Evolutionary conservation across 2,888 invertebrate genomes (phyloP).

Genomic region (Odontomyia ornata): DNA sequence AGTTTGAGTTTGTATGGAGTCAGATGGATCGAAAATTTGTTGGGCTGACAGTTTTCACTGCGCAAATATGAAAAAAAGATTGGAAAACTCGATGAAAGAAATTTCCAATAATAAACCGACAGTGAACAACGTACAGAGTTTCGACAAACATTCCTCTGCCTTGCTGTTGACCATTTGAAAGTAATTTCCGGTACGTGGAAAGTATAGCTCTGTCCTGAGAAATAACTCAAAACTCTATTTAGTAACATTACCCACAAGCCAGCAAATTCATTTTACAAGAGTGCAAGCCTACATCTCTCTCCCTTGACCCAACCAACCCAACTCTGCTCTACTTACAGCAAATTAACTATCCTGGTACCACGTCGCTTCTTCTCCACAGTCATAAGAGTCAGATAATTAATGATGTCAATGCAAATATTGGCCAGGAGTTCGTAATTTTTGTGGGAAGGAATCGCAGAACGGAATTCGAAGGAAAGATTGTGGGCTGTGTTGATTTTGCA

Average conservation of each 20-base stretch:
- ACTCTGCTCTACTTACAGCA: background rate
- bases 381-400: conserved; percentile 45
- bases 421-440: conserved; percentile 21
- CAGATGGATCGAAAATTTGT: background rate
- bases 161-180: too few relatives aligned
- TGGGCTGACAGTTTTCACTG: conserved; percentile 44
- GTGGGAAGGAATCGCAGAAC: background rate
- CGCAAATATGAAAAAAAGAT: conserved; percentile 28
- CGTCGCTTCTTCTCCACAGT: background rate
- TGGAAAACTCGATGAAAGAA: conserved; percentile 10
- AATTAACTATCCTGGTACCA: conserved; percentile 1
- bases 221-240: background rate
- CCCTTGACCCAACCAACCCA: conserved; percentile 12
- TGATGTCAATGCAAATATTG: conserved; percentile 51
- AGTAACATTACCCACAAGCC: too few relatives aligned
- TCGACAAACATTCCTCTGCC: too few relatives aligned
- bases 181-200: too few relatives aligned
- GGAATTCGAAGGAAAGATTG: background rate
- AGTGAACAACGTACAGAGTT: too few relatives aligned
- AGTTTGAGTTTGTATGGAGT: background rate
- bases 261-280: too few relatives aligned
- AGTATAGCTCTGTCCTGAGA: background rate
- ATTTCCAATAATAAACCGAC: background rate
- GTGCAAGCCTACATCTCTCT: background rate
- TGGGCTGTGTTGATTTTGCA: conserved; percentile 46